These are phyloP conservation scores for Erythrocercus mccallii DNA, from an alignment of 2,113 vertebrate genomes.

Conservation along the genomic window DNA sequence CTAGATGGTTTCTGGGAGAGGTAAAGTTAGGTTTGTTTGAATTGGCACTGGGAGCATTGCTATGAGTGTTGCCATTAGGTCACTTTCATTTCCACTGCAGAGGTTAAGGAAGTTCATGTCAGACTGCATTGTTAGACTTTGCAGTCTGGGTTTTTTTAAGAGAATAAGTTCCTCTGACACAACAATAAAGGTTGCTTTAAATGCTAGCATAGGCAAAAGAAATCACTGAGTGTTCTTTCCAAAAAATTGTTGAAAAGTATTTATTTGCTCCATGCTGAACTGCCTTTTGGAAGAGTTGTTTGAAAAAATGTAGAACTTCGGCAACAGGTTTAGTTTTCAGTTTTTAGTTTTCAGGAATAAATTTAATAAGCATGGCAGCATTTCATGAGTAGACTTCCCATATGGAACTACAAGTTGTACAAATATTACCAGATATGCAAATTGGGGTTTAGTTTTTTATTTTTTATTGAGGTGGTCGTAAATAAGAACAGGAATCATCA, in stretches of 20 bases:
- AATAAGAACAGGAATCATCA: neutral
- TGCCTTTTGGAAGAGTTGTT: neutral
- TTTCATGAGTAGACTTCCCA: neutral
- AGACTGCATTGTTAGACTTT: neutral
- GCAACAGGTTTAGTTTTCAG: neutral
- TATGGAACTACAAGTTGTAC: neutral
- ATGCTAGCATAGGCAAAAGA: neutral
- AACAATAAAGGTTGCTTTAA: neutral
- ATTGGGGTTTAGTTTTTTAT: neutral
- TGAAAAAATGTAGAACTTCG: neutral
- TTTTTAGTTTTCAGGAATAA: neutral
- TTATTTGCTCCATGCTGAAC: neutral
- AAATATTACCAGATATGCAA: neutral
- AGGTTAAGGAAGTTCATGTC: neutral
- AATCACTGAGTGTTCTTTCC: neutral
- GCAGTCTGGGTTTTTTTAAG: neutral
- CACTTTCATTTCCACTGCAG: neutral
- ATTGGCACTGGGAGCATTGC: neutral
- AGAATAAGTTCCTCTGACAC: neutral
- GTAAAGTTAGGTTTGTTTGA: neutral
- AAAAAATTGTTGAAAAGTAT: neutral
- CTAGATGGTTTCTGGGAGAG: neutral
- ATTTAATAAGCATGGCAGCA: neutral
- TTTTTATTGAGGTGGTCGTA: neutral
- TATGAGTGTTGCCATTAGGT: neutral